Base-by-base conservation (phyloP, 37 sponge, comb jelly and placozoan genomes). In the Cliona cf. orientalis region DNA sequence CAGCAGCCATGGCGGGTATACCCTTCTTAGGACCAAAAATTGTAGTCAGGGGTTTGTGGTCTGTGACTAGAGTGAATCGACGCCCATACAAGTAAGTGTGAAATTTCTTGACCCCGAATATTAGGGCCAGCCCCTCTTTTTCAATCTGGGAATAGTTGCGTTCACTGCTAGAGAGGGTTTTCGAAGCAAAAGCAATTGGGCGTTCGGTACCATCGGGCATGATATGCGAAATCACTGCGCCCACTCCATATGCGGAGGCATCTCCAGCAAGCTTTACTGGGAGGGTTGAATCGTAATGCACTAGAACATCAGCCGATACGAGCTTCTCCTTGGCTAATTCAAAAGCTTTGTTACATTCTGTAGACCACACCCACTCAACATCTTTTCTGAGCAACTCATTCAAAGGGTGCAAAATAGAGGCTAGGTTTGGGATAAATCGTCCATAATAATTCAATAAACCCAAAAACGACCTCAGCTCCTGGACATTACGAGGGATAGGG, bases 31-130 rank as follows among this genome's bases (percentile, higher is more conserved):
- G 58, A 19, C 80, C 80, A 35, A 80, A 45, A 7, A 80, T 45
- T 14, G 40, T 69, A n/a, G 35, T 6, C 36, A 80, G 69, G n/a
- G 58, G 69, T 68, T 80, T 80, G 69, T 80, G 69, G 53, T 80
- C 80, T 37, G 80, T 80, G 6, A 80, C 69, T 31, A 80, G 31
- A 2, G 41, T 45, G 70, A 90, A 90, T 0, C 46, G 43, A 31
- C 85, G 69, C n/a, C 85, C 90, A 74, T 76, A 90, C 35, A 90
- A 46, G 70, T 90, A 90, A 5, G n/a, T 22, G 39, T 84, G 81
- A 69, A 84, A 72, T 55, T 71, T 78, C 28, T 19, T 71, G 23
- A 31, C 37, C 36, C 69, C 11, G 36, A 68, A 37, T 37, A 6
- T 6, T 12, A 36, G 12, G 12, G 17, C 31, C 37, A 36, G 11